These are phyloP conservation scores for Struthio camelus DNA, from an alignment of 2,113 vertebrate species.

Conservation along the genomic window DNA sequence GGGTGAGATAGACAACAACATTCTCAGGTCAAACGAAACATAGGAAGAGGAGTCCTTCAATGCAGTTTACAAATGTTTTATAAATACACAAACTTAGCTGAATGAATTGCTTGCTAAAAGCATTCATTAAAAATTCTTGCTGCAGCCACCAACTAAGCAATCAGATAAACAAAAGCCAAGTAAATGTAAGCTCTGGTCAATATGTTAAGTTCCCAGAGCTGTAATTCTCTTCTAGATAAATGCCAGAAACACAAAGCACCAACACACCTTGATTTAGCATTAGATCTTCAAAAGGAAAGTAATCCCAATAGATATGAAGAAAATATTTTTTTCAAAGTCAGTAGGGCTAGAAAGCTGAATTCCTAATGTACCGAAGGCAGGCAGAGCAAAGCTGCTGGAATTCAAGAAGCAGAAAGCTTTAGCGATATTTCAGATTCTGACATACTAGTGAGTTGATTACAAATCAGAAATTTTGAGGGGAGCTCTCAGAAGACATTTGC, in stretches of 20 bases:
- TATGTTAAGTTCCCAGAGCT: neutral
- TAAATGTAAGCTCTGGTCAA: slow-evolving; percentile 1
- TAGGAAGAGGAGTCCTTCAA: neutral
- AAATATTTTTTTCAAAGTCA: neutral
- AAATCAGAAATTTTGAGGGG: neutral
- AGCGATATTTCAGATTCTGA: neutral
- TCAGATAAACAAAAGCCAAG: slow-evolving; percentile 1
- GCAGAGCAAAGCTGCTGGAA: neutral
- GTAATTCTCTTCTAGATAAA: neutral
- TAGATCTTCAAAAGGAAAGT: slow-evolving; percentile 2
- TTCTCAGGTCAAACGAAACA: neutral
- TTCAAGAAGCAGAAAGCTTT: neutral
- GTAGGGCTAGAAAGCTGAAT: neutral
- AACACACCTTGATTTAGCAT: neutral
- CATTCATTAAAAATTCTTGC: neutral
- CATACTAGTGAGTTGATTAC: neutral
- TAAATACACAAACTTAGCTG: neutral
- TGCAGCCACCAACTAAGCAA: neutral
- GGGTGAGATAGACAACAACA: neutral
- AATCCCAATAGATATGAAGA: neutral
- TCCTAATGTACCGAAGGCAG: neutral
- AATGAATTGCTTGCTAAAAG: slow-evolving; percentile 6
- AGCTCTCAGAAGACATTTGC: neutral
- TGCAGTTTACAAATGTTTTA: neutral
- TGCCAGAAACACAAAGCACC: slow-evolving; percentile 1